A percentile compares a stretch with the other conserved stretches of the same genome.
Conservation (phyloP, 2,797 vertebrate genomes). For the Urophycis tenuis region DNA sequence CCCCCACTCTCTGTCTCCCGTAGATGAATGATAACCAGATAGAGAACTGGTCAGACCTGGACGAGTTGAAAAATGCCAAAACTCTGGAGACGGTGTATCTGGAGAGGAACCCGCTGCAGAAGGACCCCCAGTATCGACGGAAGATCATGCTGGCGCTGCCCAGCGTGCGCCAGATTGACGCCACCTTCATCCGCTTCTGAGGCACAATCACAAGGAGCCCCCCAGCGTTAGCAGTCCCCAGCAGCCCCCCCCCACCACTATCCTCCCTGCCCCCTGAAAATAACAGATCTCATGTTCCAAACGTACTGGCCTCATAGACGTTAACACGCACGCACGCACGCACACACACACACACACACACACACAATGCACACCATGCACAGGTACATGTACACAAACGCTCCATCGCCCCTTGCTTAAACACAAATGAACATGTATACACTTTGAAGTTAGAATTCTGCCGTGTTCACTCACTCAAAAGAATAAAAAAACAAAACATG, state of each 20-base stretch:
- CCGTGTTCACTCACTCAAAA: slow-evolving; percentile 29
- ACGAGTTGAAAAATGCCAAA: slow-evolving; percentile 90
- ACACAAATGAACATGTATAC: slow-evolving; percentile 35
- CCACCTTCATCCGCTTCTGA: slow-evolving; percentile 96
- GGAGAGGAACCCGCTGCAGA: slow-evolving; percentile 94
- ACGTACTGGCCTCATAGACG: slow-evolving; percentile 33
- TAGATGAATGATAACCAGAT: slow-evolving; percentile 98
- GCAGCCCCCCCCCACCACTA: slow-evolving; percentile 22
- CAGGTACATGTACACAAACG: too few species aligned
- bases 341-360: too few species aligned
- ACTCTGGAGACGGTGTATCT: slow-evolving; percentile 92
- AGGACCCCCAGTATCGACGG: slow-evolving; percentile 94
- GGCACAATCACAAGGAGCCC: slow-evolving; percentile 25
- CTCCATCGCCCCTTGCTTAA: slow-evolving; percentile 33
- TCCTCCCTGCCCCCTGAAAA: slow-evolving; percentile 26
- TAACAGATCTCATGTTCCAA: slow-evolving; percentile 33
- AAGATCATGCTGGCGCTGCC: slow-evolving; percentile 97
- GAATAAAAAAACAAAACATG: slow-evolving; percentile 56
- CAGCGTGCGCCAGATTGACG: slow-evolving; percentile 92
- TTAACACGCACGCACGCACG: slow-evolving; percentile 12
- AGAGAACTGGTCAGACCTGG: slow-evolving; percentile 94
- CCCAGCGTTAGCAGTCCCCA: slow-evolving; percentile 46
- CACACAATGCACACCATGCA: too few species aligned
- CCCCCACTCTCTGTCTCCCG: slow-evolving; percentile 21
- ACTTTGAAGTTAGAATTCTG: slow-evolving; percentile 43